Evolutionary conservation across 53 echinoderm and acorn worm genomes (phyloP), one percentile per base, ranked within the genome.

Genomic region (Arbacia lixula): DNA sequence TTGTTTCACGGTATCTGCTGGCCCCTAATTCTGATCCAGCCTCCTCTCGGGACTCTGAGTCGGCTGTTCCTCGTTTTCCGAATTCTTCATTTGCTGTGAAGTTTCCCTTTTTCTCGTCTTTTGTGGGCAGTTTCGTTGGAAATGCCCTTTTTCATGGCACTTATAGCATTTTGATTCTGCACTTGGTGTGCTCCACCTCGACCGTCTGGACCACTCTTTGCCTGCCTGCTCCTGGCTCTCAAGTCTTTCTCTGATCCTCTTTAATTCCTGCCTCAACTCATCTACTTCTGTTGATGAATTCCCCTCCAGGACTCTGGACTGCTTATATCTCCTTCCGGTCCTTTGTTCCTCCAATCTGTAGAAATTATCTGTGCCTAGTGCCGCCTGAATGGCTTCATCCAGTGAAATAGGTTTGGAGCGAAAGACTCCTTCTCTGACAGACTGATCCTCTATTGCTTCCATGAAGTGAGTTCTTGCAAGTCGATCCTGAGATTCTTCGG

Each of bases 381-480:
- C 83, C 5, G 72, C 83, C n/a, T 62, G 40, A 12, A 88, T 24
- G 26, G 88, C 73, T 30, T 88, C 83, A 25, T 88, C 83, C 60
- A 83, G 28, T 1, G 54, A 57, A 2, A 1, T 16, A 24, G 83
- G 82, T 34, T 71, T 68, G 12, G 66, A 54, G 21, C 86, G 83
- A 58, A 88, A 88, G 0, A 90, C 84, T 14, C 63, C 72, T 41
- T 79, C 67, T 83, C 88, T 75, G 27, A 85, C 58, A 6, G 85
- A 50, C 5, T 62, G 55, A 12, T 88, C 88, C 33, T 60, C 66
- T 4, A 90, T 46, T 0, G 94, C 90, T 60, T 93, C 86, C 4
- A 88, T 76, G 39, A 93, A 88, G 63, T 91, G 86, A 25, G 88
- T 82, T 20, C 80, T 86, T 3, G 83, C 53, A 31, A 90, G 37